Evolutionary conservation across 2,888 invertebrate species (phyloP).

Genomic region (Globia sparganii): DNA sequence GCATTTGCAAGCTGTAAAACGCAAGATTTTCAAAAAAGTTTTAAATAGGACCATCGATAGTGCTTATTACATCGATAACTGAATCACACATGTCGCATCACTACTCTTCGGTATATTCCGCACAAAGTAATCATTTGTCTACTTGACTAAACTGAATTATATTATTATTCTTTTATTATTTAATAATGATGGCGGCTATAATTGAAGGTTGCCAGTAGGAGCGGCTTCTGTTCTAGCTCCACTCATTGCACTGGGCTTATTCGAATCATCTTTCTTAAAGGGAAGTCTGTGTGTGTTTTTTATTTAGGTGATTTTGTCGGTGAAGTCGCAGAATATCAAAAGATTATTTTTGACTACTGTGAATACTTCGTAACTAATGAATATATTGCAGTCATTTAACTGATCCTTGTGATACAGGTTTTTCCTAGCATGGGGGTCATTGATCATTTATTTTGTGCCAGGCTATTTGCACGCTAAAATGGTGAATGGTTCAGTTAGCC

Average conservation of each 20-base stretch:
- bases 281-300: slow-evolving; percentile 51
- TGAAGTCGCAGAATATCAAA: no score
- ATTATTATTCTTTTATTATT: slow-evolving; percentile 88
- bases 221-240: slow-evolving; percentile 85
- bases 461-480: no score
- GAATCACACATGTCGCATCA: slow-evolving; percentile 58
- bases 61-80: slow-evolving; percentile 58
- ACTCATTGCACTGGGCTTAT: slow-evolving; percentile 76
- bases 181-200: slow-evolving; percentile 83
- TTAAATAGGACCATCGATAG: neutral
- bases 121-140: slow-evolving; percentile 89
- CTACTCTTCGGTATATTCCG: slow-evolving; percentile 76
- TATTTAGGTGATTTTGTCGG: neutral
- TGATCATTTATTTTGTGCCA: no score
- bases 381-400: no score
- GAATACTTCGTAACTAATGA: no score
- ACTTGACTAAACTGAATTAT: slow-evolving; percentile 90
- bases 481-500: no score
- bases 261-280: slow-evolving; percentile 85
- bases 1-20: neutral
- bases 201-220: slow-evolving; percentile 79
- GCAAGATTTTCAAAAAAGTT: neutral
- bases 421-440: no score
- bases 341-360: no score
- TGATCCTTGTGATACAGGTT: no score